phyloP scores from a whole-genome alignment of 2,888 invertebrate species.

The Philereme vetulata region DNA sequence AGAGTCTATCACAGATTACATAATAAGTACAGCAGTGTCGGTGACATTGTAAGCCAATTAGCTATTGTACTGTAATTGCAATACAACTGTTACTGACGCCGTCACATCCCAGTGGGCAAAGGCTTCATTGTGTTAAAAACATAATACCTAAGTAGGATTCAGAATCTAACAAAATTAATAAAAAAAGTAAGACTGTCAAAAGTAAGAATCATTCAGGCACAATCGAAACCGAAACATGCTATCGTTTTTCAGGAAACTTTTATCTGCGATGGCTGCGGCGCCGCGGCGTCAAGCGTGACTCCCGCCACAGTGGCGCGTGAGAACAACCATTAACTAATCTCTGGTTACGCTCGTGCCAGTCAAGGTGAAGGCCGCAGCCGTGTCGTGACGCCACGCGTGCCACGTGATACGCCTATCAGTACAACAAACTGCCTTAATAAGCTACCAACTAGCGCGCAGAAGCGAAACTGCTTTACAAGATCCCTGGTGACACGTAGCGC shows the following conservation, averaged over 20 bases:
- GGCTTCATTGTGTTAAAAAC: not conserved
- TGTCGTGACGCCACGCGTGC: slow-evolving; percentile 38
- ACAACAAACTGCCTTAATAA: not conserved
- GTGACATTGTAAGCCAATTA: slow-evolving; percentile 28
- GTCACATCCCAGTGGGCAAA: not conserved
- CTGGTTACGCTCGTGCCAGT: slow-evolving; percentile 61
- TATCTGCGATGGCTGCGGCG: too few relatives aligned
- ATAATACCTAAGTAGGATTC: too few relatives aligned
- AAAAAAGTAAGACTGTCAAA: too few relatives aligned
- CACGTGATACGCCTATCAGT: slow-evolving; percentile 43
- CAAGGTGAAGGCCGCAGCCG: slow-evolving; percentile 66
- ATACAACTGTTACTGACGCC: not conserved
- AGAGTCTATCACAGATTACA: slow-evolving; percentile 11
- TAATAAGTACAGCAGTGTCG: slow-evolving; percentile 7
- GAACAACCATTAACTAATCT: slow-evolving; percentile 62
- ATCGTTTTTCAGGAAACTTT: too few relatives aligned
- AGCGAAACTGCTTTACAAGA: not conserved
- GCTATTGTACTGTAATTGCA: slow-evolving; percentile 10
- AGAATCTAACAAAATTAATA: too few relatives aligned
- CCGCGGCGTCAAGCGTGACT: slow-evolving; percentile 8
- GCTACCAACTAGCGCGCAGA: slow-evolving; percentile 1
- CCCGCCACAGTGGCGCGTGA: slow-evolving; percentile 54
- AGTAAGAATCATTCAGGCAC: too few relatives aligned
- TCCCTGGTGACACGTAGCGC: too few relatives aligned
- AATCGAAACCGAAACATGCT: too few relatives aligned